Percentiles rank a stretch among this genome's conserved stretches.
Evolutionary conservation across 2,113 vertebrate genomes (phyloP).

Genomic region (Sinocyclocheilus maitianheensis): DNA sequence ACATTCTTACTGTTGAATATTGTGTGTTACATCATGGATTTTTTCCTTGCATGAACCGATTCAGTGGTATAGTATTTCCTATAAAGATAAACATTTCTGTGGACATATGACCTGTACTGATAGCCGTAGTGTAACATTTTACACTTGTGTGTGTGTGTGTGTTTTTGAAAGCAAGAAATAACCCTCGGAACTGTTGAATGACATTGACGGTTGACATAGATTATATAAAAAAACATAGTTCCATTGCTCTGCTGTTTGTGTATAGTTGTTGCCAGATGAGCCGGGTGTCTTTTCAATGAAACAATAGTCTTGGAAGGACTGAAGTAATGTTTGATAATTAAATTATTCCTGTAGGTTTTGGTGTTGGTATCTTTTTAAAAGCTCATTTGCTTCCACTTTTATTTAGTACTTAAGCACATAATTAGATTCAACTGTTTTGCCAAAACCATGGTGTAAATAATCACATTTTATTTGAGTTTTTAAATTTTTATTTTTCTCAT

Average conservation of each 20-base stretch:
- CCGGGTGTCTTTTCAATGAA: slow-evolving; percentile 85
- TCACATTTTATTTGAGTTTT: slow-evolving; percentile 41
- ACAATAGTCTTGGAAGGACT: slow-evolving; percentile 78
- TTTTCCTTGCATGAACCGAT: slow-evolving; percentile 87
- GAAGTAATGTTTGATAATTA: slow-evolving; percentile 90
- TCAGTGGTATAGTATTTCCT: slow-evolving; percentile 78
- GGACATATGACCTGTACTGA: slow-evolving; percentile 83
- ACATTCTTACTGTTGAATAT: slow-evolving; percentile 88
- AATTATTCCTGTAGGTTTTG: slow-evolving; percentile 96
- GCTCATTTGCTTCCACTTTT: slow-evolving; percentile 46
- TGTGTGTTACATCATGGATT: slow-evolving; percentile 61
- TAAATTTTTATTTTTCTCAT: slow-evolving; percentile 49
- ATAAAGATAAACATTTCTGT: slow-evolving; percentile 81
- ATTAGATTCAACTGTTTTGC: slow-evolving; percentile 66
- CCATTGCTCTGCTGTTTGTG: slow-evolving; percentile 88
- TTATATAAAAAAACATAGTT: slow-evolving; percentile 79
- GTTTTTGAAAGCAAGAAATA: slow-evolving; percentile 69
- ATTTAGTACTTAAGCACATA: slow-evolving; percentile 71
- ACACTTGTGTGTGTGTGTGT: slow-evolving; percentile 77
- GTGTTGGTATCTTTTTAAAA: slow-evolving; percentile 56
- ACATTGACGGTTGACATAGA: slow-evolving; percentile 82
- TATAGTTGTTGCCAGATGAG: slow-evolving; percentile 86
- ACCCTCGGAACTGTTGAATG: slow-evolving; percentile 76
- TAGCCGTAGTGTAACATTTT: slow-evolving; percentile 83
- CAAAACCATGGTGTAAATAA: slow-evolving; percentile 60